phyloP scores from a whole-genome alignment of 2,888 invertebrate species.

The Agonopterix arenella region DNA sequence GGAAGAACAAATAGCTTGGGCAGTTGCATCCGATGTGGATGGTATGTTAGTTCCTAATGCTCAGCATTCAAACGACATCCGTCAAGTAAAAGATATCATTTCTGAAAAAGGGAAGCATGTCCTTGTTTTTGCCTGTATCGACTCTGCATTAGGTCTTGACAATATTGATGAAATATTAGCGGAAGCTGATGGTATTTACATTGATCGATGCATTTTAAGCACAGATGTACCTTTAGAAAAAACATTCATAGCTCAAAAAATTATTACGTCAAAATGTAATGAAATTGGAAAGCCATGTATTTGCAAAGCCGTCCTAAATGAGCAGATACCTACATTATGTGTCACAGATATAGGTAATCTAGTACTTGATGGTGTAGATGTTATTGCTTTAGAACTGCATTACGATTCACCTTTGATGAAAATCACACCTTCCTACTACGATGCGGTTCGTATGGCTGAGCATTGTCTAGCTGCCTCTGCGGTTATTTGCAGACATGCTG shows the following conservation, averaged over 20 bases:
- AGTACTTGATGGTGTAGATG: conserved; percentile 92
- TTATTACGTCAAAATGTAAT: conserved; percentile 90
- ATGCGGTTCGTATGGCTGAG: conserved; percentile 67
- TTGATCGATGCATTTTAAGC: conserved; percentile 90
- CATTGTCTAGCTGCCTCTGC: conserved; percentile 83
- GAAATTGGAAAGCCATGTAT: conserved; percentile 90
- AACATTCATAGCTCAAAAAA: conserved; percentile 91
- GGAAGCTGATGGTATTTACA: conserved; percentile 90
- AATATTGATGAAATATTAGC: conserved; percentile 84
- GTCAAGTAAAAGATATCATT: conserved; percentile 40
- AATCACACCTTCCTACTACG: conserved; percentile 35
- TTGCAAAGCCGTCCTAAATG: conserved; percentile 92
- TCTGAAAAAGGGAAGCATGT: conserved; percentile 61
- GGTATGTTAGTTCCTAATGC: conserved; percentile 53
- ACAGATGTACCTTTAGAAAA: conserved; percentile 92
- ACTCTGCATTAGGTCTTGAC: conserved; percentile 47
- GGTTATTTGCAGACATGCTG: conserved; percentile 90
- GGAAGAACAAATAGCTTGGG: conserved; percentile 65
- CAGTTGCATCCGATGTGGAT: conserved; percentile 59
- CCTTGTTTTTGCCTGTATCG: conserved; percentile 56
- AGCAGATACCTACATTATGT: conserved; percentile 85
- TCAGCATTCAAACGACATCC: conserved; percentile 45
- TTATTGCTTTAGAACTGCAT: conserved; percentile 85
- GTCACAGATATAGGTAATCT: conserved; percentile 93
- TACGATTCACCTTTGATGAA: conserved; percentile 61